phyloP scores from a whole-genome alignment of 2,113 vertebrate genomes.

The Suncus etruscus region DNA sequence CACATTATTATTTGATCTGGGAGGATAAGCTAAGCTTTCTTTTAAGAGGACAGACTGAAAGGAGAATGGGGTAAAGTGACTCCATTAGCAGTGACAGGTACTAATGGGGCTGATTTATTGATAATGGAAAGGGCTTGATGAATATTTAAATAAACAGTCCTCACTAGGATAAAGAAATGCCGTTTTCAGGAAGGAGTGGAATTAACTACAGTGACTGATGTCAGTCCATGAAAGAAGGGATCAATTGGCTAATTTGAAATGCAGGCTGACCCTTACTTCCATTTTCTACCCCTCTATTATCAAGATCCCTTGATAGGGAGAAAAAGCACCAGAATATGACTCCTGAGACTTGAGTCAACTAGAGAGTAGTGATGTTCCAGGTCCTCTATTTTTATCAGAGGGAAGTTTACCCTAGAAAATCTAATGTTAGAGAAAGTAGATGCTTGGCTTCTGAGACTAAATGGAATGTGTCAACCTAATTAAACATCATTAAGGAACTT shows the following conservation, averaged over 20 bases:
- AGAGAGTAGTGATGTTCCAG: background rate
- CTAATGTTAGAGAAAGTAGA: conserved; percentile 11
- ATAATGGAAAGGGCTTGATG: background rate
- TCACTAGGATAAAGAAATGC: background rate
- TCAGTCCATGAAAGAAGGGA: background rate
- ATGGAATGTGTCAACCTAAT: background rate
- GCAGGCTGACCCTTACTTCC: background rate
- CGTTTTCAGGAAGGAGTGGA: background rate
- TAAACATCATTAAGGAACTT: background rate
- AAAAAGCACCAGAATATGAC: background rate
- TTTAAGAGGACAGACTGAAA: background rate
- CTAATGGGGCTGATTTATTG: background rate
- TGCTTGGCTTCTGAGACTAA: background rate
- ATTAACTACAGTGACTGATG: background rate
- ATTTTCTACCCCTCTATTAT: background rate
- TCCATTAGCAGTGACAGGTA: conserved; percentile 5
- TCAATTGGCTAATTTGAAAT: background rate
- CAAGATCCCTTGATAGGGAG: background rate
- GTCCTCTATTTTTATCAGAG: background rate
- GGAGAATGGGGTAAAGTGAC: background rate
- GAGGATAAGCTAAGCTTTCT: background rate
- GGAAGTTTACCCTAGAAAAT: background rate
- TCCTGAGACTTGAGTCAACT: background rate
- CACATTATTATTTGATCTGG: background rate
- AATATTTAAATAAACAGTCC: conserved; percentile 19